Percentiles rank a stretch among this genome's conserved stretches.
phyloP scores from a whole-genome alignment of 2,113 vertebrate species.

The Nymphicus hollandicus region DNA sequence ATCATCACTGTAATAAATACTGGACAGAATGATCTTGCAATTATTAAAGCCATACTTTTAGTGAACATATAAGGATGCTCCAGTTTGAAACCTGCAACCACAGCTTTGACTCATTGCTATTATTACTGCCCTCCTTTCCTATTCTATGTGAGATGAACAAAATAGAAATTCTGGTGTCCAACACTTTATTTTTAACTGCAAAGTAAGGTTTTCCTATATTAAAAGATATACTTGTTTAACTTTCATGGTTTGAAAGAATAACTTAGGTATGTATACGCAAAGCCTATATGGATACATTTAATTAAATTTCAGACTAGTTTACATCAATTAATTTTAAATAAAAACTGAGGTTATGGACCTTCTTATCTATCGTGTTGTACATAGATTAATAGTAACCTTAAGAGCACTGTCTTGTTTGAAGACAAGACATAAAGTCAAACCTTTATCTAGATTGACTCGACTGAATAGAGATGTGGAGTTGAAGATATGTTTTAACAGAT shows the following conservation, averaged over 20 bases:
- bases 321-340: neutral
- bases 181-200: neutral
- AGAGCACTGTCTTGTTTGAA: neutral
- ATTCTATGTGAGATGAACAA: neutral
- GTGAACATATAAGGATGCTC: neutral
- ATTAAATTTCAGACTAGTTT: neutral
- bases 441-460: neutral
- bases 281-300: neutral
- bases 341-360: neutral
- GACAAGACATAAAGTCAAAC: neutral
- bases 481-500: neutral
- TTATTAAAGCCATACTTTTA: constrained; percentile 59
- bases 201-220: neutral
- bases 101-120: constrained; percentile 15
- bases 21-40: neutral
- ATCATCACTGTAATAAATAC: constrained; percentile 4
- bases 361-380: neutral
- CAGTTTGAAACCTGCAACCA: neutral
- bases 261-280: neutral
- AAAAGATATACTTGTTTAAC: neutral
- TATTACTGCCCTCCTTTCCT: neutral
- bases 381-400: neutral
- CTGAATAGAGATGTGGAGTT: neutral
- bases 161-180: neutral
- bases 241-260: neutral